phyloP scores from a whole-genome alignment of 2,113 vertebrate genomes.

The Pteruthius melanotis region DNA sequence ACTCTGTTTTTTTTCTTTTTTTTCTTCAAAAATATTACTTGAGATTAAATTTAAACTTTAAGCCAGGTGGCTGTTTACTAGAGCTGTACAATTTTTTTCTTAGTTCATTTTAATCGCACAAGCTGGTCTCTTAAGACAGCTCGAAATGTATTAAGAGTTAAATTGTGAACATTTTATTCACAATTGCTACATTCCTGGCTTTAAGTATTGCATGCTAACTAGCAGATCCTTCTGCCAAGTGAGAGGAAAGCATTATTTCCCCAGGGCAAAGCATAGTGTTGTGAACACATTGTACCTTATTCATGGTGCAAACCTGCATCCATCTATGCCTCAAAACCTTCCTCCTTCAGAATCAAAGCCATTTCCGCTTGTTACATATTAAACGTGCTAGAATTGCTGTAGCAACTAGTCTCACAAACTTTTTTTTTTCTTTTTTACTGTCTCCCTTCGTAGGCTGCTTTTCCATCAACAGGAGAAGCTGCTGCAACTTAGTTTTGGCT shows the following conservation, averaged over 20 bases:
- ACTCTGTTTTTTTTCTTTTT: neutral
- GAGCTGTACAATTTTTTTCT: neutral
- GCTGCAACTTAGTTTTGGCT: neutral
- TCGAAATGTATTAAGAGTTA: neutral
- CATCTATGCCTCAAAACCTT: neutral
- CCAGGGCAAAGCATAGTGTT: neutral
- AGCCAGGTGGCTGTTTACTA: neutral
- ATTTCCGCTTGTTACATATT: neutral
- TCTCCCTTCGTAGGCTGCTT: neutral
- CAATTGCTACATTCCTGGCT: neutral
- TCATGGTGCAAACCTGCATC: neutral
- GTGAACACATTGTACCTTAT: neutral
- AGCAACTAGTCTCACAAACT: neutral
- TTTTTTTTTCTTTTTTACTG: neutral
- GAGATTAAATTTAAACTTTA: neutral
- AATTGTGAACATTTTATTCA: neutral
- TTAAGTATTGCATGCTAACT: neutral
- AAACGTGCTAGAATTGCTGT: neutral
- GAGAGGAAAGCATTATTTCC: neutral
- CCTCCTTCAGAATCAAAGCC: neutral
- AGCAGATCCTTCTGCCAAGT: neutral
- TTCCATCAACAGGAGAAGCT: neutral
- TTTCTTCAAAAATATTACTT: neutral
- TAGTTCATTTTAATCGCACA: neutral
- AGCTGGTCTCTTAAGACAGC: neutral